Evolutionary conservation across 2,888 invertebrate genomes (phyloP), one percentile per base, ranked within the genome.

Genomic region (Zaprionus bogoriensis): DNA sequence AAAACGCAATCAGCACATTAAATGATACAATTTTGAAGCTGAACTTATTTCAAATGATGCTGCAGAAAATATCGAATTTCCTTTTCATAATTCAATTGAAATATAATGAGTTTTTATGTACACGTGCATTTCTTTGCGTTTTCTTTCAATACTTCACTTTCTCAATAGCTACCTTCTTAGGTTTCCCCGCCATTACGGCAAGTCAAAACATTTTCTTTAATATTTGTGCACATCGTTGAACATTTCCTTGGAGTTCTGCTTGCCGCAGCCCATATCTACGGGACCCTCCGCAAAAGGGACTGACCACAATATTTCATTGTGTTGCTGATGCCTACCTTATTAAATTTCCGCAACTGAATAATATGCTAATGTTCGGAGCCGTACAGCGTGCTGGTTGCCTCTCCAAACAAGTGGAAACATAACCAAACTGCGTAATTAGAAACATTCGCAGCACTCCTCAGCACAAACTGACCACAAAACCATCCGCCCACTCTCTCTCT

Each of bases 361-460:
- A 32, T 64, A 32, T 59, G 46, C 50, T 45, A 53, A 53, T 46
- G 39, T 10, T 45, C 17, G n/a, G 17, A 27, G 41, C 20, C 19
- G 3, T 14, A 14, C 25, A 2, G 12, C 14, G 17, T 36, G 25
- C 19, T 36, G 42, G 42, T n/a, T n/a, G 22, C 17, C 36, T 28
- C 28, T 0, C 10, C 20, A 48, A 39, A 38, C 68, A 48, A 53
- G n/a, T 7, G 38, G 22, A 41, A 28, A 41, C 48, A n/a, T 22
- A 36, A 48, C 50, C 58, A 19, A 63, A 30, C 30, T 50, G 42
- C 22, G 38, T 55, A 61, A 71, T 71, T 70, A 71, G 72, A 53
- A 66, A 57, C 67, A 72, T 54, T 25, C 45, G 20, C 14, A 50
- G 23, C 20, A 39, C 36, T 48, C 36, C 6, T 32, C 7, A 52